These are phyloP conservation scores for Diorhabda carinulata DNA, from an alignment of 1,140 invertebrate species.

Conservation along the genomic window DNA sequence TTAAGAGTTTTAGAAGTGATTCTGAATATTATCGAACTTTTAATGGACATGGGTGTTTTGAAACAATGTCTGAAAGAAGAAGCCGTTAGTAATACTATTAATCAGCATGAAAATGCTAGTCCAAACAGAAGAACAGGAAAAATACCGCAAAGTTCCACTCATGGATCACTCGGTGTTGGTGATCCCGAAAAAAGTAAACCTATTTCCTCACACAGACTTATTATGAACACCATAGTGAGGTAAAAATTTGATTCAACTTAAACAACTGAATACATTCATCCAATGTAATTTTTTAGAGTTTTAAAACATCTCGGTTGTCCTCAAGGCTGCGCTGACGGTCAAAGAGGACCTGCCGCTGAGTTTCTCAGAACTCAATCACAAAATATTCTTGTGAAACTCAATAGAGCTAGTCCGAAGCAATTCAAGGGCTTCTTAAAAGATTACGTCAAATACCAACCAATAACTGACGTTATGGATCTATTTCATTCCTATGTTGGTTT, in stretches of 20 bases:
- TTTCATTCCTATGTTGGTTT: conserved; percentile 94
- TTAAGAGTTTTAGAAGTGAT: conserved; percentile 85
- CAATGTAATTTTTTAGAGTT: conserved; percentile 56
- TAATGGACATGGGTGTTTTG: conserved; percentile 84
- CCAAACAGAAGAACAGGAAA: conserved; percentile 37
- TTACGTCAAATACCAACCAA: conserved; percentile 70
- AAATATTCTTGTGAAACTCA: conserved; percentile 73
- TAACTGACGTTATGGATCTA: conserved; percentile 86
- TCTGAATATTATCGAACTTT: conserved; percentile 80
- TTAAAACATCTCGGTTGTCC: conserved; percentile 88
- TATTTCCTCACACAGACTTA: conserved; percentile 39
- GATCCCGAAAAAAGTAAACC: conserved; percentile 42
- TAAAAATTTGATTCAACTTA: conserved; percentile 13
- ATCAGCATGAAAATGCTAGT: conserved; percentile 47
- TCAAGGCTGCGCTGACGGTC: conserved; percentile 79
- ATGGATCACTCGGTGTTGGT: conserved; percentile 25
- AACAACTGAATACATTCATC: background rate
- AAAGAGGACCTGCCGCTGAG: conserved; percentile 83
- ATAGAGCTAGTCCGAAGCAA: conserved; percentile 62
- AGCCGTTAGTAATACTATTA: conserved; percentile 33
- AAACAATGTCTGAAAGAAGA: conserved; percentile 56
- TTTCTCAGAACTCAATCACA: conserved; percentile 85
- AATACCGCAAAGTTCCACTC: conserved; percentile 27
- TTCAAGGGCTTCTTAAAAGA: conserved; percentile 77
- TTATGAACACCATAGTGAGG: conserved; percentile 47